phyloP scores from a whole-genome alignment of 2,888 invertebrate species.

The Cremastinae sp. region DNA sequence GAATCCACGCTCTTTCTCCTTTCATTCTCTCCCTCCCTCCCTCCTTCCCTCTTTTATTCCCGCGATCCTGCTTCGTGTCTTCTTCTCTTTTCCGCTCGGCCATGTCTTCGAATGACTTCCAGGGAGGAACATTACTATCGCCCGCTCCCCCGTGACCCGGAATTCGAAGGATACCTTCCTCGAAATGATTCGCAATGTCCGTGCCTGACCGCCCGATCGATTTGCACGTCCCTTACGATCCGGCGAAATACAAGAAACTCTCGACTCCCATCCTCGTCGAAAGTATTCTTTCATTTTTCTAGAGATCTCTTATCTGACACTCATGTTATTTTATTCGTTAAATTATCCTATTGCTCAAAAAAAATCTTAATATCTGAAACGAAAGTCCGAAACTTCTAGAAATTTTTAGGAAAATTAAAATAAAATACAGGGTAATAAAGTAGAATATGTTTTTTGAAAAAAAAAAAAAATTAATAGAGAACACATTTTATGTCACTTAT shows the following conservation, averaged over 20 bases:
- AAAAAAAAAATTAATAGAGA: too few relatives aligned
- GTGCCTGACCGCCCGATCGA: slow-evolving; percentile 28
- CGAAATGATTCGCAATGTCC: slow-evolving; percentile 52
- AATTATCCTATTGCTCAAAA: not conserved
- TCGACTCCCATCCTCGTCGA: slow-evolving; percentile 7
- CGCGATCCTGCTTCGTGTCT: slow-evolving; percentile 1
- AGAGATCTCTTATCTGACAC: not conserved
- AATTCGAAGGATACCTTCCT: slow-evolving; percentile 64
- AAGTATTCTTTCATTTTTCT: slow-evolving; percentile 5
- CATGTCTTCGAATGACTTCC: slow-evolving; percentile 57
- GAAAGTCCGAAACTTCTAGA: too few relatives aligned
- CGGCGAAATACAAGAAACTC: slow-evolving; percentile 35
- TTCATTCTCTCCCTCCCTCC: slow-evolving; percentile 19
- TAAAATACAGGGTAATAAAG: too few relatives aligned
- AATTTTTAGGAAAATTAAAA: too few relatives aligned
- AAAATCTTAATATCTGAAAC: too few relatives aligned
- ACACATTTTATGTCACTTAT: too few relatives aligned
- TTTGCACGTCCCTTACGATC: slow-evolving; percentile 31
- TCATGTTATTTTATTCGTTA: not conserved
- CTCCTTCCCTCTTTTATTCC: slow-evolving; percentile 35
- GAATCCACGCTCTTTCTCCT: slow-evolving; percentile 63
- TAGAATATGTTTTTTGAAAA: too few relatives aligned
- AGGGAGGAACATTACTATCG: slow-evolving; percentile 59
- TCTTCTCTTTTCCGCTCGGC: slow-evolving; percentile 32
- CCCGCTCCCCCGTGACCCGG: slow-evolving; percentile 63